phyloP scores from a whole-genome alignment of 2,113 vertebrate species.

The Emydura subglobosa region DNA sequence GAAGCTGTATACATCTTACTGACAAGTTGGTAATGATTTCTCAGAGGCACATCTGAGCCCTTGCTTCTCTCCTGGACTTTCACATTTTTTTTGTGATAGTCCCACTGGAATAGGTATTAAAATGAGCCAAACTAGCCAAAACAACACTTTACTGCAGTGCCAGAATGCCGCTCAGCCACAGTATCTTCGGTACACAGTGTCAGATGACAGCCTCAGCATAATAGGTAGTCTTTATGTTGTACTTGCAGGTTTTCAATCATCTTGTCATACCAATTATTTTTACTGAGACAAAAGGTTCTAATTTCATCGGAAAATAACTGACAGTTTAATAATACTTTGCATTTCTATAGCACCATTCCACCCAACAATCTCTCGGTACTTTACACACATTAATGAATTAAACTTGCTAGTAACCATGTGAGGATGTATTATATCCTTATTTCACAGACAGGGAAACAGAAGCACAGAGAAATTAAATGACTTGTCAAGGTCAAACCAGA shows the following conservation, averaged over 20 bases:
- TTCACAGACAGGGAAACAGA: neutral
- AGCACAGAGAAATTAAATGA: neutral
- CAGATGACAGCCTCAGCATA: constrained; percentile 15
- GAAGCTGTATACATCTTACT: constrained; percentile 19
- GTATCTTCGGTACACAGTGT: neutral
- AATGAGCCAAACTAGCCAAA: constrained; percentile 14
- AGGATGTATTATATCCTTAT: neutral
- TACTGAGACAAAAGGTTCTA: constrained; percentile 34
- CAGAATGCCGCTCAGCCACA: neutral
- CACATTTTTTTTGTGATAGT: neutral
- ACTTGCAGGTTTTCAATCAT: constrained; percentile 50
- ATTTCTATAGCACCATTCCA: neutral
- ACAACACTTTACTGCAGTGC: constrained; percentile 14
- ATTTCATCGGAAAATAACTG: constrained; percentile 48
- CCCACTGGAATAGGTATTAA: neutral
- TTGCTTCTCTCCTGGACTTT: constrained; percentile 5
- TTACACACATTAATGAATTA: constrained; percentile 37
- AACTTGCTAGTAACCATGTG: constrained; percentile 26
- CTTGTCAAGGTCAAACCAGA: neutral
- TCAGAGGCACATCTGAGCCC: neutral
- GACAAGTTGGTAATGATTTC: constrained; percentile 35
- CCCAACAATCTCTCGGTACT: neutral
- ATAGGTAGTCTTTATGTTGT: constrained; percentile 29
- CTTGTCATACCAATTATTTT: constrained; percentile 49
- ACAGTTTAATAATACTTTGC: constrained; percentile 47